These are phyloP conservation scores for Pithys albifrons DNA, from an alignment of 2,113 vertebrate species.

Conservation along the genomic window DNA sequence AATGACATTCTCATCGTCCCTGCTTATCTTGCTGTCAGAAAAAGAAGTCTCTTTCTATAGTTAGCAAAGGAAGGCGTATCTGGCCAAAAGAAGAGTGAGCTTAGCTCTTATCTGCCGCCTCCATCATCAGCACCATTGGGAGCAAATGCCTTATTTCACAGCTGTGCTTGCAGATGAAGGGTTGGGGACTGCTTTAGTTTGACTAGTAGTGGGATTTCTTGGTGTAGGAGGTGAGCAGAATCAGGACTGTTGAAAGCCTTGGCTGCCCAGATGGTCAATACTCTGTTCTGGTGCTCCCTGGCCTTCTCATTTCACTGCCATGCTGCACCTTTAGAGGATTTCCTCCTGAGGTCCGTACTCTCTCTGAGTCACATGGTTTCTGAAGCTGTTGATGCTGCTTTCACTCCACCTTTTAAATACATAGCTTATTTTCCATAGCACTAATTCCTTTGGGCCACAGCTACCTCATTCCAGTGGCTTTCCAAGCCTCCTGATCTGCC, in stretches of 20 bases:
- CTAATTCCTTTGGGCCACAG: neutral
- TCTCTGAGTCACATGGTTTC: neutral
- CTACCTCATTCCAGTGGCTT: neutral
- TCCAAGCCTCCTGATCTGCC: neutral
- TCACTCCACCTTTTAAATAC: neutral
- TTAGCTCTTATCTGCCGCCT: neutral
- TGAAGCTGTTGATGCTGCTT: neutral
- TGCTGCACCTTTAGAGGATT: neutral
- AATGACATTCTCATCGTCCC: neutral
- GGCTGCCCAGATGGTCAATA: neutral
- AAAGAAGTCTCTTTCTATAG: slow-evolving; percentile 1
- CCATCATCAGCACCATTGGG: neutral
- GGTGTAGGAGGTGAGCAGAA: neutral
- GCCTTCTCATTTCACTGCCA: neutral
- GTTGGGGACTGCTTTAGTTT: neutral
- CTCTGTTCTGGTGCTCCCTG: neutral
- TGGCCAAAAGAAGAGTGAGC: neutral
- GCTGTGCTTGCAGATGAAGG: neutral
- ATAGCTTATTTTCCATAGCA: neutral
- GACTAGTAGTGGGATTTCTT: neutral
- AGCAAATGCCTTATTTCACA: neutral
- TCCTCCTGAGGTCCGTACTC: neutral
- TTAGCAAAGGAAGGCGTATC: neutral
- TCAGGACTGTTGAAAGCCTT: neutral
- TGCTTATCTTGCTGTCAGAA: slow-evolving; percentile 26